Evolutionary conservation across 2,113 vertebrate genomes (phyloP).

Genomic region (Neotoma lepida): DNA sequence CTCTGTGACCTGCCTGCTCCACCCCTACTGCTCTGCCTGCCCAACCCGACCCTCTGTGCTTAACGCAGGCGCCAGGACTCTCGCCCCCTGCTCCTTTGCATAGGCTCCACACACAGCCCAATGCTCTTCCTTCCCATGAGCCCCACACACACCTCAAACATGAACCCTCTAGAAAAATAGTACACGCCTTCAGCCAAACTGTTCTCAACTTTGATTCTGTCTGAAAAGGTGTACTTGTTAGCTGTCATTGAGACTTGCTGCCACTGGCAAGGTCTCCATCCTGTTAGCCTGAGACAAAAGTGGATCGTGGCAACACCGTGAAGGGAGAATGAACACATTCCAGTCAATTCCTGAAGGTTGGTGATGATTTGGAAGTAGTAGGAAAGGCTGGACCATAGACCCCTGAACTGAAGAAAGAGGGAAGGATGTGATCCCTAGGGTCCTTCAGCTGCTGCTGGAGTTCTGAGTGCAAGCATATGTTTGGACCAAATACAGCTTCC

Average conservation of each 20-base stretch:
- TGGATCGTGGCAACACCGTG: not conserved
- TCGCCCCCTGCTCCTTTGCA: too few relatives aligned
- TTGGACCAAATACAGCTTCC: not conserved
- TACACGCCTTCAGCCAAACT: not conserved
- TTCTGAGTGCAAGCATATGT: not conserved
- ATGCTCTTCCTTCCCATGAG: not conserved
- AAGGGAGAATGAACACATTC: too few relatives aligned
- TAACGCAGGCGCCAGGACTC: not conserved
- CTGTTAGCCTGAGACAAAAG: not conserved
- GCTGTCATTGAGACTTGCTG: too few relatives aligned
- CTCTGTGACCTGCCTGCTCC: not conserved
- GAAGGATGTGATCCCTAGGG: not conserved
- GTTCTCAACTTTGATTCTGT: not conserved
- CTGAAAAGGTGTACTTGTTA: not conserved
- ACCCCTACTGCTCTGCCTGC: not conserved
- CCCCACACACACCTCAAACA: not conserved
- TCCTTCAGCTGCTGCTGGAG: not conserved
- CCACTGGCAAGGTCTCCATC: not conserved
- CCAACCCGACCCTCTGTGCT: not conserved
- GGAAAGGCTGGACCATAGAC: not conserved
- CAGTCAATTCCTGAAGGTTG: too few relatives aligned
- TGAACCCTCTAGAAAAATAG: not conserved
- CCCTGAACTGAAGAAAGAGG: not conserved
- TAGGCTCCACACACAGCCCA: not conserved
- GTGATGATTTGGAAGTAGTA: not conserved